A percentile compares a stretch with the other conserved stretches of the same genome.
These are phyloP conservation scores for Diachasma alloeum DNA, from an alignment of 1,140 invertebrate species.

Conservation along the genomic window DNA sequence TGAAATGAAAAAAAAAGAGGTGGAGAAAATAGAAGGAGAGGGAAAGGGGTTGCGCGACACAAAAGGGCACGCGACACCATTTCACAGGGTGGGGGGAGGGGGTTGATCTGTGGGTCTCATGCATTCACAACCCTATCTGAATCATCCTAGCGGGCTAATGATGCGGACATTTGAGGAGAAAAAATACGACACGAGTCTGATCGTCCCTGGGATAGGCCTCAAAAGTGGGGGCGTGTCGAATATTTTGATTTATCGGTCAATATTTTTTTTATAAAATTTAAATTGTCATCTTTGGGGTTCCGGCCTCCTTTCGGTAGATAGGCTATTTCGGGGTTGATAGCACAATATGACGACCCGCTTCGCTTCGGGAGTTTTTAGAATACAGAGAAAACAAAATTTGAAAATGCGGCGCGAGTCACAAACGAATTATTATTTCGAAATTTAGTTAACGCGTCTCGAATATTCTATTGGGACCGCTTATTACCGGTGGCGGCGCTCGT, in stretches of 20 bases:
- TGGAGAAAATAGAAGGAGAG: constrained; percentile 42
- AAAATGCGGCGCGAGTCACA: too few relatives aligned
- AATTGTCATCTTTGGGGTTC: neutral
- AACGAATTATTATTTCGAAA: too few relatives aligned
- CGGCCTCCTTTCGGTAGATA: neutral
- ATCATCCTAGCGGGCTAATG: constrained; percentile 58
- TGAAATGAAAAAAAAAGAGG: constrained; percentile 29
- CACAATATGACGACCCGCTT: too few relatives aligned
- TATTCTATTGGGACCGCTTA: too few relatives aligned
- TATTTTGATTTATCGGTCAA: neutral
- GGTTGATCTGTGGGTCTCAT: neutral
- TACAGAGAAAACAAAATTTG: too few relatives aligned
- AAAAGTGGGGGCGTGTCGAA: neutral
- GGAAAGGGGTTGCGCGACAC: constrained; percentile 52
- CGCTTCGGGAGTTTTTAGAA: too few relatives aligned
- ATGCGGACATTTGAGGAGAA: constrained; percentile 51
- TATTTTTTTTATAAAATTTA: neutral
- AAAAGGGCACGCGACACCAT: constrained; percentile 62
- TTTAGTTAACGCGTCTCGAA: too few relatives aligned
- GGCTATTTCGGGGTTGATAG: too few relatives aligned
- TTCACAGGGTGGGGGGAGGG: constrained; percentile 46
- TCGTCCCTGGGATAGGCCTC: neutral
- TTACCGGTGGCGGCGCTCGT: too few relatives aligned
- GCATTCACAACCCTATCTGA: constrained; percentile 53
- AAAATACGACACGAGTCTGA: constrained; percentile 10